Conservation (phyloP, 1,140 invertebrate genomes). For the Pseudomyrmex dendroicus region DNA sequence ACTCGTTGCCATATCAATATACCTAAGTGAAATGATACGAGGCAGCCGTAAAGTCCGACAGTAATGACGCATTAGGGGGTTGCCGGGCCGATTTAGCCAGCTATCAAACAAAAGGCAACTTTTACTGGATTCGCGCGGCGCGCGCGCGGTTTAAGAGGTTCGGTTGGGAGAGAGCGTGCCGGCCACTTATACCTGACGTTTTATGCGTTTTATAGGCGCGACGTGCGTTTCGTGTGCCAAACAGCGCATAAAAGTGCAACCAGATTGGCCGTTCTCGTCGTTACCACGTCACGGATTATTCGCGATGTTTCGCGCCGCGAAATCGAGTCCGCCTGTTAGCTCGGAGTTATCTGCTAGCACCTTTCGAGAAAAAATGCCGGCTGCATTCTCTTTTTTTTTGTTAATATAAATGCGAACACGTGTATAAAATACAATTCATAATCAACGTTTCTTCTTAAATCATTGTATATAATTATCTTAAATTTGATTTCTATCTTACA, state of each 20-base stretch:
- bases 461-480: background rate
- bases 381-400: constrained; percentile 9
- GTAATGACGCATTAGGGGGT: constrained; percentile 86
- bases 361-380: constrained; percentile 4
- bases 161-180: constrained; percentile 72
- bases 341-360: constrained; percentile 40
- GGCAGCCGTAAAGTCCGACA: constrained; percentile 85
- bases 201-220: constrained; percentile 81
- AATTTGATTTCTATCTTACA: background rate
- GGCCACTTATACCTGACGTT: constrained; percentile 76
- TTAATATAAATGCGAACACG: background rate
- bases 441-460: background rate
- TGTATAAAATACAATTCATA: background rate
- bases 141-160: constrained; percentile 78
- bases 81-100: constrained; percentile 84
- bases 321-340: constrained; percentile 55
- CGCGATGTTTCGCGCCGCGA: constrained; percentile 68
- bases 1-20: constrained; percentile 86
- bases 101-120: constrained; percentile 86
- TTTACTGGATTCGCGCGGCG: constrained; percentile 82
- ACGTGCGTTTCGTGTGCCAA: constrained; percentile 80
- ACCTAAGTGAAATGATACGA: constrained; percentile 86
- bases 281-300: constrained; percentile 71
- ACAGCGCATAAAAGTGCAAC: constrained; percentile 74
- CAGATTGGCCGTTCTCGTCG: constrained; percentile 70